A percentile compares a stretch with the other conserved stretches of the same genome.
Conservation (phyloP, 2,888 invertebrate species). For the Eupithecia vulgata region DNA sequence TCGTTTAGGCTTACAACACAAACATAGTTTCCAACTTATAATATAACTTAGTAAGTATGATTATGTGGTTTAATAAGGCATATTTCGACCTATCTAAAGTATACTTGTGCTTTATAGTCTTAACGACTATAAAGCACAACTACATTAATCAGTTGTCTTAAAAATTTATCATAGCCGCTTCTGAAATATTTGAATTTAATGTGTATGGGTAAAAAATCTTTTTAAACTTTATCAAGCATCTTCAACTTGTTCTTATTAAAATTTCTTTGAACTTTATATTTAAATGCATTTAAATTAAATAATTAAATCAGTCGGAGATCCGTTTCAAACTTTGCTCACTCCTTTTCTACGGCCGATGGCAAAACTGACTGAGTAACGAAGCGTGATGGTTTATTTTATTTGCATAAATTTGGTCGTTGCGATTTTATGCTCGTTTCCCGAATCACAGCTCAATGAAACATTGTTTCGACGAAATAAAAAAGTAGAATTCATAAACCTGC, state of each 20-base stretch:
- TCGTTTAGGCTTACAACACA: too few relatives aligned
- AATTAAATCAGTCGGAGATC: slow-evolving; percentile 67
- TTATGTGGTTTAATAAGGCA: background rate
- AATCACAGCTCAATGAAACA: slow-evolving; percentile 22
- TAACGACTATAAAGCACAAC: too few relatives aligned
- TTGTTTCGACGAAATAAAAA: slow-evolving; percentile 18
- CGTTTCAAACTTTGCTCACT: slow-evolving; percentile 66
- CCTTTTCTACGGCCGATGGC: slow-evolving; percentile 69
- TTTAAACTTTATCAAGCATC: background rate
- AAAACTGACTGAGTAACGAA: slow-evolving; percentile 73
- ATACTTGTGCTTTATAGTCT: too few relatives aligned
- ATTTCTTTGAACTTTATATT: slow-evolving; percentile 25
- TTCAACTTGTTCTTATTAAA: slow-evolving; percentile 7
- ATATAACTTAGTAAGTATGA: too few relatives aligned
- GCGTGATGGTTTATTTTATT: slow-evolving; percentile 76
- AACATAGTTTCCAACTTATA: too few relatives aligned
- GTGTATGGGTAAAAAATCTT: background rate
- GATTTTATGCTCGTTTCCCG: slow-evolving; percentile 62
- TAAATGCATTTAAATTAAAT: slow-evolving; percentile 45
- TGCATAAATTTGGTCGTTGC: slow-evolving; percentile 76
- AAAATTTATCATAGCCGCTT: too few relatives aligned
- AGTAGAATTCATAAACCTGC: slow-evolving; percentile 29
- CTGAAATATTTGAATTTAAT: background rate
- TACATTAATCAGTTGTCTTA: too few relatives aligned
- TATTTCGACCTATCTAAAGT: background rate